Evolutionary conservation across 2,888 invertebrate species (phyloP).

Genomic region (Amiota communis): DNA sequence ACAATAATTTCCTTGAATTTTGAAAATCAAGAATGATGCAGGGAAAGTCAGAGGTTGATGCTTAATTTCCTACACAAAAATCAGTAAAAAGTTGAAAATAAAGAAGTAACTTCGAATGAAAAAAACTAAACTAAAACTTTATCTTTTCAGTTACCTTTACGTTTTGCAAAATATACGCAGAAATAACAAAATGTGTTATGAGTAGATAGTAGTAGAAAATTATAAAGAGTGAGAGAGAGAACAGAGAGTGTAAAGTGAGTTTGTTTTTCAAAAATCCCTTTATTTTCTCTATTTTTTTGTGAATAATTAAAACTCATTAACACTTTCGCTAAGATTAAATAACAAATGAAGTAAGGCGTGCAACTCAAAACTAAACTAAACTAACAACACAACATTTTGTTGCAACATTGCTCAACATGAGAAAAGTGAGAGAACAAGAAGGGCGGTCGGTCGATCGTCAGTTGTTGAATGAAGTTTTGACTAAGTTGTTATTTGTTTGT

Average conservation of each 20-base stretch:
- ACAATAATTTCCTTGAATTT: no score
- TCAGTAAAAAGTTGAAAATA: no score
- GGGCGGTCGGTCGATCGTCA: no score
- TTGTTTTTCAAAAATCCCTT: no score
- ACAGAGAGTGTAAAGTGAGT: no score
- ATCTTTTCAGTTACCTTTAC: not conserved
- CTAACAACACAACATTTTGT: not conserved
- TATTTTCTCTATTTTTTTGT: slow-evolving; percentile 37
- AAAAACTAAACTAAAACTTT: not conserved
- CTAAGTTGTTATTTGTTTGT: slow-evolving; percentile 2
- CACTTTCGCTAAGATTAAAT: slow-evolving; percentile 47
- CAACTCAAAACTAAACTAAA: not conserved
- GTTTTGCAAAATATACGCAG: not conserved
- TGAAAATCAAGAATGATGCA: no score
- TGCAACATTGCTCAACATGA: not conserved
- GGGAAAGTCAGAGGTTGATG: no score
- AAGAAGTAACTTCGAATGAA: not conserved
- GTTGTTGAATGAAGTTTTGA: no score
- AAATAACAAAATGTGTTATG: no score
- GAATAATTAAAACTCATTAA: slow-evolving; percentile 64
- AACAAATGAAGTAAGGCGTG: slow-evolving; percentile 10
- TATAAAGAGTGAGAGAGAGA: no score
- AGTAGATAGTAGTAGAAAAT: not conserved
- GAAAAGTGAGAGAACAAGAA: no score
- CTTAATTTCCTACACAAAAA: no score